Evolutionary conservation across 2,797 vertebrate species (phyloP).

Genomic region (Spea hammondii): DNA sequence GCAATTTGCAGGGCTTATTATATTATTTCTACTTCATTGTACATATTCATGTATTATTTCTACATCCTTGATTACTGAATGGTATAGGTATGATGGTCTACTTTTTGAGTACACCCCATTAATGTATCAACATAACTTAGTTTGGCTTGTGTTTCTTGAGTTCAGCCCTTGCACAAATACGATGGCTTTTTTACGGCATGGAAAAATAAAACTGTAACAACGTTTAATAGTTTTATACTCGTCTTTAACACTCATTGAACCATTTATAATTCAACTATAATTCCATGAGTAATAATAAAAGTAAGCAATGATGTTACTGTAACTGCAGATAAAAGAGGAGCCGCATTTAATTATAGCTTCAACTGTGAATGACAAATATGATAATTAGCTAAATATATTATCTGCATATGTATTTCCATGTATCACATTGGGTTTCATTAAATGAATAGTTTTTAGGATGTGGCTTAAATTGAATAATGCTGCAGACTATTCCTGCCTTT

Average conservation of each 20-base stretch:
- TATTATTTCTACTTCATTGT: not conserved
- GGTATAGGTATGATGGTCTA: not conserved
- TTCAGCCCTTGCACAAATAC: slow-evolving; percentile 1
- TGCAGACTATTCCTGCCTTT: too few relatives aligned
- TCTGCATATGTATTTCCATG: too few relatives aligned
- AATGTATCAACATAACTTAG: slow-evolving; percentile 5
- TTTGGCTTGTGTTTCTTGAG: not conserved
- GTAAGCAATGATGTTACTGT: not conserved
- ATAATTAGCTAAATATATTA: too few relatives aligned
- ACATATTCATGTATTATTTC: not conserved
- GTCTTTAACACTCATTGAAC: slow-evolving; percentile 25
- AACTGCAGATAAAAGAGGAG: not conserved
- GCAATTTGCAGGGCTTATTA: not conserved
- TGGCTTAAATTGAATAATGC: too few relatives aligned
- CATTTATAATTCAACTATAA: slow-evolving; percentile 8
- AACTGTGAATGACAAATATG: too few relatives aligned
- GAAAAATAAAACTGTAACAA: slow-evolving; percentile 18
- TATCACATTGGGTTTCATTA: too few relatives aligned
- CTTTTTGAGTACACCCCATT: not conserved
- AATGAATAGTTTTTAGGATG: too few relatives aligned
- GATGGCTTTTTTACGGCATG: not conserved
- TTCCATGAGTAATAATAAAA: slow-evolving; percentile 7
- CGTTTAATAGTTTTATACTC: slow-evolving; percentile 19
- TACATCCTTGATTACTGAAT: not conserved
- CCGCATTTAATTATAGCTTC: not conserved